These are phyloP conservation scores for Glandiceps talaboti DNA, from an alignment of 53 echinoderm and acorn worm genomes.

Conservation along the genomic window DNA sequence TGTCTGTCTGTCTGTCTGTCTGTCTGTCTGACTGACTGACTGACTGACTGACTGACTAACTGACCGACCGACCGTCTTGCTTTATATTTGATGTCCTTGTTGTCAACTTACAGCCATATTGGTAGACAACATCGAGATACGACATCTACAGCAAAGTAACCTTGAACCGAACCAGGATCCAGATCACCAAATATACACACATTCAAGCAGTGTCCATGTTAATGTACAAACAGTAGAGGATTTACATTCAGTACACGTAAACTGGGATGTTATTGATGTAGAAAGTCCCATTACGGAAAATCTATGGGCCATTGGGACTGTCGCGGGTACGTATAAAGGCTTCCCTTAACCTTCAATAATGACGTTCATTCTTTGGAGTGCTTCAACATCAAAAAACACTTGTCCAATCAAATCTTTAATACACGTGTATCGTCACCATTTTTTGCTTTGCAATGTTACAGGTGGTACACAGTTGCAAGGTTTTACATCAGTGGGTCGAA, in stretches of 20 bases:
- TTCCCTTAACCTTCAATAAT: no score
- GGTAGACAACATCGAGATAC: background rate
- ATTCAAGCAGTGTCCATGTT: background rate
- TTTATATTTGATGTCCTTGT: background rate
- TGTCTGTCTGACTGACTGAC: no score
- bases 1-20: no score
- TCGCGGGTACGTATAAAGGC: background rate
- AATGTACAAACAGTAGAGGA: background rate
- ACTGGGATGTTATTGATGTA: constrained; percentile 32
- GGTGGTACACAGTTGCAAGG: constrained; percentile 36
- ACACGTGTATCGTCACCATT: no score
- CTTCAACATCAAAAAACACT: no score
- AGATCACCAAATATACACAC: background rate
- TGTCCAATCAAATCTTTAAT: no score
- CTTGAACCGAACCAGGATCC: background rate
- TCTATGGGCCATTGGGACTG: constrained; percentile 30
- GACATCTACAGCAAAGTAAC: background rate
- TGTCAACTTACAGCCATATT: background rate
- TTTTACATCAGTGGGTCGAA: constrained; percentile 20
- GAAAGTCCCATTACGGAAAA: constrained; percentile 43
- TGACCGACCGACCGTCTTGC: background rate
- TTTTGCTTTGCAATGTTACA: no score
- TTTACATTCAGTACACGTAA: constrained; percentile 22
- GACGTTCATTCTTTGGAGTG: no score
- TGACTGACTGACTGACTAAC: no score